These are phyloP conservation scores for Enteromius mattozi DNA, from an alignment of 2,797 vertebrate genomes.

Conservation along the genomic window DNA sequence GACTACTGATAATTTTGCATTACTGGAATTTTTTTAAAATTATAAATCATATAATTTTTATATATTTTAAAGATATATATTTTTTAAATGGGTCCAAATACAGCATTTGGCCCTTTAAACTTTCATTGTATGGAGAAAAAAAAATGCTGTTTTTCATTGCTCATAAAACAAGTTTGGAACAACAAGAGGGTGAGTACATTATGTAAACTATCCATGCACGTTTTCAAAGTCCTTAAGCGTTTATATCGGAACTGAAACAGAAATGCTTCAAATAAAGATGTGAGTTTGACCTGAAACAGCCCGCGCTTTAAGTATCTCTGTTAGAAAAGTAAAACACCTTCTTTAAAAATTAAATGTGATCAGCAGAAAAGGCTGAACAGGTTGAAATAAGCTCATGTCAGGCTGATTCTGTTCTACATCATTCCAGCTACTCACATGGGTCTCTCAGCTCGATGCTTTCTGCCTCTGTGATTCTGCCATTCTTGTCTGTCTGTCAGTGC, in stretches of 20 bases:
- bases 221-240: not conserved
- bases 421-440: slow-evolving; percentile 10
- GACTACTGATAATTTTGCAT: not conserved
- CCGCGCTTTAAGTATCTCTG: not conserved
- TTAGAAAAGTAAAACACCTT: not conserved
- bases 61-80: too few relatives aligned
- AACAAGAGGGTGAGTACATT: not conserved
- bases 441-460: slow-evolving; percentile 6
- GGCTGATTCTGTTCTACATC: slow-evolving; percentile 5
- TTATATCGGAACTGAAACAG: not conserved
- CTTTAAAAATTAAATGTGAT: slow-evolving; percentile 16
- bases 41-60: too few relatives aligned
- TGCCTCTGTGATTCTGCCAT: not conserved
- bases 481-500: slow-evolving; percentile 21
- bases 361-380: not conserved
- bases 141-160: not conserved
- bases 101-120: too few relatives aligned
- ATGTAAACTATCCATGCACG: not conserved
- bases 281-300: not conserved
- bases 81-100: too few relatives aligned
- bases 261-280: not conserved
- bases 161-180: not conserved
- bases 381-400: slow-evolving; percentile 12
- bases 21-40: too few relatives aligned
- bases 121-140: not conserved